Base-by-base conservation (phyloP, 2,113 vertebrate genomes). In the Otis tarda region DNA sequence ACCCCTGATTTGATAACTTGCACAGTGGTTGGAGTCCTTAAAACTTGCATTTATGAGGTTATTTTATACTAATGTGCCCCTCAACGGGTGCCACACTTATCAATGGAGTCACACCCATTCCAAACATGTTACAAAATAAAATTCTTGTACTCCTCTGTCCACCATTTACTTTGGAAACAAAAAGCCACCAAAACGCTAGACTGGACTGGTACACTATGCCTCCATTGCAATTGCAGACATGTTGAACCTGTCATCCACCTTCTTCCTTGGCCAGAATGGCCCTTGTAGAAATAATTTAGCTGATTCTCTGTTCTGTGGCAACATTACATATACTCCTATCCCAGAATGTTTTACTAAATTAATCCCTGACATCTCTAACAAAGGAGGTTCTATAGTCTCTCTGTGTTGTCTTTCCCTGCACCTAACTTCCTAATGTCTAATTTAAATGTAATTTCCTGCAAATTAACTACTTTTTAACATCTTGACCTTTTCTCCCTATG, bases 401-500 rank as follows among this genome's bases (percentile, higher is more conserved):
- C 81, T 79, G 23, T 63, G 82, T 87, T 82, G 70, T 53, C 69
- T 87, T 89, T 95, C 53, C 25, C 39, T 33, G 15, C 6, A 3
- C 53, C 35, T 85, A 68, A 93, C 68, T 94, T 93, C 43, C 49
- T 93, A 82, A 79, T 79, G 39, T 82, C 81, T 96, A 85, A 93
- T 91, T 89, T 81, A 96, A 94, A 93, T 65, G 19, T 37, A 75
- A 90, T 92, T 95, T 95, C 94, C 89, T 87, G 52, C 33, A 92
- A 90, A 91, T 87, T 89, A 97, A 67, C 76, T 83, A 69, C 55
- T 90, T 91, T 93, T 87, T 43, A 87, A 60, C 14, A 74, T 95
- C 78, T 92, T 89, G 25, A 28, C 19, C 31, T 83, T 87, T 77
- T 92, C 23, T 94, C 60, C 41, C 37, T 39, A 52, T 56, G n/a